Evolutionary conservation across 2,113 vertebrate species (phyloP), one percentile per base, ranked within the genome.

Genomic region (Channa maculata): DNA sequence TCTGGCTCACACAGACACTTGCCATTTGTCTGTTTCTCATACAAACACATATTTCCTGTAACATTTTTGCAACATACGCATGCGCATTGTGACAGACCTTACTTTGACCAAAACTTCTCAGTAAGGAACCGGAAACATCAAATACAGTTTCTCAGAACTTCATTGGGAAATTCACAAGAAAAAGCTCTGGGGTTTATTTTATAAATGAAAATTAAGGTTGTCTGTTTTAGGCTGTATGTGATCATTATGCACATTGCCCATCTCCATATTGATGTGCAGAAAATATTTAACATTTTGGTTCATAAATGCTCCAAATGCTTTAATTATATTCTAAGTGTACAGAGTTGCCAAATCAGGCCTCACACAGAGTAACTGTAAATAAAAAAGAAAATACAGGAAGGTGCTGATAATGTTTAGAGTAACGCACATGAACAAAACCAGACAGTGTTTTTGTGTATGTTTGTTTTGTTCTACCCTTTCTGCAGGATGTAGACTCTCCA

Each of bases 121-220:
- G 57, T 3, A 63, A 37, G 54, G n/a, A 77, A 88, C 63, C 79
- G 89, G 86, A 89, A 81, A 64, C 64, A 39, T 48, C 5, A 5
- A 34, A 34, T 5, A 49, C 46, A 24, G 12, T 53, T 84, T 82
- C 75, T 61, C 54, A 75, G 74, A 86, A 64, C 5, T 39, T 39
- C 58, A 15, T 74, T 53, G 49, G 37, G 63, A 77, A 67, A 81
- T 50, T n/a, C 6, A 57, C 10, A 13, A 66, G 37, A 68, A 49
- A 46, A 48, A 2, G 4, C 10, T 44, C 10, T 5, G 13, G 43
- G 4, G 0, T 61, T 68, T 9, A 48, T 49, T 48, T 49, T 2
- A 36, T 49, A 68, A 41, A 50, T 39, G 0, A 50, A n/a, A 54
- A 64, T 6, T 0, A 44, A 45, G 36, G 57, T 9, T 49, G 37